These are phyloP conservation scores for Pedetes capensis DNA, from an alignment of 2,113 vertebrate genomes.

Conservation along the genomic window DNA sequence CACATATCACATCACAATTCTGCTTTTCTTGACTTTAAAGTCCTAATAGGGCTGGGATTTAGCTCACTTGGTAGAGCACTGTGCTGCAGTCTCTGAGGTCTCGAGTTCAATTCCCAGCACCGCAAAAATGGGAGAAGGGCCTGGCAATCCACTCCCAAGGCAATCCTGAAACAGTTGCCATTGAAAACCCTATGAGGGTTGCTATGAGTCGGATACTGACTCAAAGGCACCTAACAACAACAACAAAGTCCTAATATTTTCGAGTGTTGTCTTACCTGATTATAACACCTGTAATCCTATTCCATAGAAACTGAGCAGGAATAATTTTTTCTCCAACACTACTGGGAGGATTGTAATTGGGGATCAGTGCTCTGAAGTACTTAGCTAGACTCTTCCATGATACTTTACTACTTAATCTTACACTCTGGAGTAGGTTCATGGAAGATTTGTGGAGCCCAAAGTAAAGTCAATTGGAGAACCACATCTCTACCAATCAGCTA, in stretches of 20 bases:
- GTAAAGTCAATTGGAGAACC: slow-evolving; percentile 6
- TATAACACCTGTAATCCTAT: neutral
- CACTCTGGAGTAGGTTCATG: neutral
- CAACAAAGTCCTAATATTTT: slow-evolving; percentile 26
- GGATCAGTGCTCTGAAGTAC: neutral
- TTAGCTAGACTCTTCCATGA: neutral
- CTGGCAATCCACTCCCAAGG: too few species aligned
- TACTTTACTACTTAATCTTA: neutral
- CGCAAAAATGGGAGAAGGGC: too few species aligned
- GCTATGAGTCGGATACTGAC: too few species aligned
- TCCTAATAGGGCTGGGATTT: too few species aligned
- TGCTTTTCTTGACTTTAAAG: neutral
- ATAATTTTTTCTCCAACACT: neutral
- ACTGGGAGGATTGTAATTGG: neutral
- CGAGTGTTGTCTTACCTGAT: neutral
- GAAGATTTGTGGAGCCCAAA: slow-evolving; percentile 8
- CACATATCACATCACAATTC: neutral
- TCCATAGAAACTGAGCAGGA: neutral
- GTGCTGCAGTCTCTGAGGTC: too few species aligned
- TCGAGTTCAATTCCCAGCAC: too few species aligned
- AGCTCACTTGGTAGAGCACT: too few species aligned
- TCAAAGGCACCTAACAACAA: too few species aligned
- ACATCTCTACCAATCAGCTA: neutral
- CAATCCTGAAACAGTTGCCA: too few species aligned
- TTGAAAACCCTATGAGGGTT: too few species aligned